Conservation (phyloP, 2,113 vertebrate species). For the Hucho hucho region DNA sequence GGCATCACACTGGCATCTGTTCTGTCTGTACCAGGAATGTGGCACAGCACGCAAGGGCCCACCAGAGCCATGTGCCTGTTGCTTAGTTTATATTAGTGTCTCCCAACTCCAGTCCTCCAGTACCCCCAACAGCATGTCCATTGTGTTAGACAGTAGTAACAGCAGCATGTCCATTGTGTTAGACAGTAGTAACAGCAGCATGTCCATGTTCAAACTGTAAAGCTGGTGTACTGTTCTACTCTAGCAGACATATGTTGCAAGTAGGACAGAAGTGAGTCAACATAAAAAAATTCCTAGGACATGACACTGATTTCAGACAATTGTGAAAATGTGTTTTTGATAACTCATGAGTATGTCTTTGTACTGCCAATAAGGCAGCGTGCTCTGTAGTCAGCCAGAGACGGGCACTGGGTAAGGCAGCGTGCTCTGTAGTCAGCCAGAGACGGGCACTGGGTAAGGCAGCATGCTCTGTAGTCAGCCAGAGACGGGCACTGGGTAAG, state of each 20-base stretch:
- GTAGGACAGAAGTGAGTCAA: conserved; percentile 7
- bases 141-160: background rate
- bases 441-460: background rate
- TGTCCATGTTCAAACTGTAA: conserved; percentile 1
- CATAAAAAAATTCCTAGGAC: background rate
- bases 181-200: background rate
- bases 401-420: background rate
- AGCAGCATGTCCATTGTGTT: background rate
- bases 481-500: background rate
- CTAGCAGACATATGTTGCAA: background rate
- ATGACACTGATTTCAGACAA: conserved; percentile 14
- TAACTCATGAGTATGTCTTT: background rate
- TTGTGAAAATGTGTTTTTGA: conserved; percentile 20
- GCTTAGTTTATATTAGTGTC: too few relatives aligned
- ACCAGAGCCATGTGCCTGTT: too few relatives aligned
- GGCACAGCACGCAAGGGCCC: background rate
- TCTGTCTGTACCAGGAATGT: background rate
- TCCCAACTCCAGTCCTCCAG: too few relatives aligned
- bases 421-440: too few relatives aligned
- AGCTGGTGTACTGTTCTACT: background rate
- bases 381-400: background rate
- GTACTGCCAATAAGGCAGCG: conserved; percentile 23
- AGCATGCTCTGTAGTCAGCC: too few relatives aligned
- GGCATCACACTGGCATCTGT: background rate
- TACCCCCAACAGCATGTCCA: background rate